Evolutionary conservation across 2,797 vertebrate species (phyloP), one percentile per base, ranked within the genome.

Genomic region (Crenichthys baileyi): DNA sequence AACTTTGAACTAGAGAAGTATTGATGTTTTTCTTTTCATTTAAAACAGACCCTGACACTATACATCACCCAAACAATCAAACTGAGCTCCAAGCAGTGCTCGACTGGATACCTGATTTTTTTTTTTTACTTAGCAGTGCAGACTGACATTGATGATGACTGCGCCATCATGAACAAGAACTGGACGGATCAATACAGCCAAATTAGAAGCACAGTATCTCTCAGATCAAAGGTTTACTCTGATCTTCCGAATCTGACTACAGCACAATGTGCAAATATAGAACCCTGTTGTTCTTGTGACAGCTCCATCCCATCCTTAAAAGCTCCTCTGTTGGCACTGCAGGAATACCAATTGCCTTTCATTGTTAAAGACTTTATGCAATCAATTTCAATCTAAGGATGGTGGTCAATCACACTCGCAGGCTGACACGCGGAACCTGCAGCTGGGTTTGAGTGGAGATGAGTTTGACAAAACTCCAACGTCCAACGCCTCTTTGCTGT

Each of bases 321-420:
- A 84, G 84, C 84, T 71, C 71, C 67, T 80, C 73, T 51, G 50
- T 79, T 24, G 41, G 70, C 71, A 44, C 77, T 72, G 80, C 79
- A 73, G 76, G 89, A 87, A 92, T 87, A 90, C 88, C 84, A 90
- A 90, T 83, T 83, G 87, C 79, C 58, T 88, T 84, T 90, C 84
- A 91, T 93, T 94, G 91, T 94, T 92, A 90, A 79, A 60, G 86
- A 80, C 80, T 87, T 87, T 87, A 85, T 83, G 85, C 92, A 93
- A 94, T 95, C 93, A 94, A 94, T 94, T 94, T 90, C 90, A 92
- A 93, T 95, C 91, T 91, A 87, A 91, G 86, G 79, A 76, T 83
- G 74, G 90, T 90, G 90, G 90, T 91, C 91, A 93, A 92, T 94
- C 92, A 92, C 85, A 82, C 72, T 83, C 87, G 70, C 86, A 83